Percentiles rank a stretch among this genome's conserved stretches.
Conservation (phyloP, 1,140 invertebrate genomes). For the Procambarus clarkii region DNA sequence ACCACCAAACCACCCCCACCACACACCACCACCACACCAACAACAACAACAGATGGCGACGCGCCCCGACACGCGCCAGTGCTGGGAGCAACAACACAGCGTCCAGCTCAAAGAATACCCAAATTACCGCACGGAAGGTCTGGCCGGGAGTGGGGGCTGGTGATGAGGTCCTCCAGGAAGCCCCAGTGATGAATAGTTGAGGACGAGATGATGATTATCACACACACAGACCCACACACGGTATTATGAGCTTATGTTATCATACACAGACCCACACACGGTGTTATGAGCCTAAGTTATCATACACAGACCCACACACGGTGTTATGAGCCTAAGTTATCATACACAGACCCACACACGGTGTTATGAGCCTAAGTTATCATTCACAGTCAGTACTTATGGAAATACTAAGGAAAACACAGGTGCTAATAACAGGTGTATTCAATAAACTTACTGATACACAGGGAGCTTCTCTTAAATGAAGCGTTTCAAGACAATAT, state of each 20-base stretch:
- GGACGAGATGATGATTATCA: neutral
- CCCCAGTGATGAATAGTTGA: slow-evolving; percentile 22
- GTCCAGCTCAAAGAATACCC: slow-evolving; percentile 36
- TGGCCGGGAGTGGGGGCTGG: neutral
- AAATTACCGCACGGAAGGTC: neutral
- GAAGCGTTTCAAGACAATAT: too few species aligned
- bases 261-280: slow-evolving; percentile 11
- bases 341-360: too few species aligned
- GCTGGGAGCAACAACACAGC: neutral
- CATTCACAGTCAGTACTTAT: too few species aligned
- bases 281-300: too few species aligned
- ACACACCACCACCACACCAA: too few species aligned
- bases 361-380: too few species aligned
- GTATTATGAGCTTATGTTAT: neutral
- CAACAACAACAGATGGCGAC: neutral
- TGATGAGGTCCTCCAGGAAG: slow-evolving; percentile 34
- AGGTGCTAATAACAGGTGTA: too few species aligned
- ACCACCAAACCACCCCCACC: too few species aligned
- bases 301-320: neutral
- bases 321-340: neutral
- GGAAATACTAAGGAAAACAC: too few species aligned
- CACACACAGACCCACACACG: slow-evolving; percentile 12
- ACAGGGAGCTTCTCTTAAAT: too few species aligned
- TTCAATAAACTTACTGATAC: too few species aligned
- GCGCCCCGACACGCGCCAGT: neutral